Base-by-base conservation (phyloP, 2,113 vertebrate species). In the Campylorhamphus procurvoides region DNA sequence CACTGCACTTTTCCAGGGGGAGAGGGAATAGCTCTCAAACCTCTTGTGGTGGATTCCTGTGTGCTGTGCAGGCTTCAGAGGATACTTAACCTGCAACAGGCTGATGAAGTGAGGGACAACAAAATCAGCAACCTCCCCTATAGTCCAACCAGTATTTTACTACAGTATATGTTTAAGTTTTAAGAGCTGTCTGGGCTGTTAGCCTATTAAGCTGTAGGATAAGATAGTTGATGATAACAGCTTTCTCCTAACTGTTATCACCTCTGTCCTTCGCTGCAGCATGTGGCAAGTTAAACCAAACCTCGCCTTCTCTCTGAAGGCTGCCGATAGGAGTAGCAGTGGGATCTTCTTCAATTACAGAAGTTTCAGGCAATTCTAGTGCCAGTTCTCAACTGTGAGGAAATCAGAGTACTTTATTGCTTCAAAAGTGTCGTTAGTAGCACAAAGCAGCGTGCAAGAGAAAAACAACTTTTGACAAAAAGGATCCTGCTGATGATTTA, bases 181-280 rank as follows among this genome's bases (percentile, higher is more conserved):
- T 90, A 90, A 82, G 77, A 91, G 62, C 81, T 78, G 62, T 87
- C 94, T 89, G 89, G 66, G 46, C 84, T 94, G 68, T 95, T 88
- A 73, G 74, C 73, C 64, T 93, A 77, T 93, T 78, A 93, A 96
- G 58, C 84, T 91, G 89, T 85, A 95, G 84, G 87, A 75, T 89
- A 87, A 94, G 76, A 91, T 94, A 83, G 73, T 94, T 97, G 97
- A 87, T 93, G 90, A 86, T 94, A 96, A 89, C 93, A 86, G 85
- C 92, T 94, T 95, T 91, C 73, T 93, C 69, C 87, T 63, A 50
- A 75, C 71, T 81, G 53, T 92, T 96, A 77, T 71, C 94, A 96
- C 88, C 93, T 94, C 93, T 95, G 83, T 93, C 90, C 93, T 92
- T 90, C 0, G 0, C 79, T 88, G 92, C 83, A 86, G 95, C 18